Evolutionary conservation across 1,140 invertebrate species (phyloP), one percentile per base, ranked within the genome.

Genomic region (Protaetia brevitarsis): DNA sequence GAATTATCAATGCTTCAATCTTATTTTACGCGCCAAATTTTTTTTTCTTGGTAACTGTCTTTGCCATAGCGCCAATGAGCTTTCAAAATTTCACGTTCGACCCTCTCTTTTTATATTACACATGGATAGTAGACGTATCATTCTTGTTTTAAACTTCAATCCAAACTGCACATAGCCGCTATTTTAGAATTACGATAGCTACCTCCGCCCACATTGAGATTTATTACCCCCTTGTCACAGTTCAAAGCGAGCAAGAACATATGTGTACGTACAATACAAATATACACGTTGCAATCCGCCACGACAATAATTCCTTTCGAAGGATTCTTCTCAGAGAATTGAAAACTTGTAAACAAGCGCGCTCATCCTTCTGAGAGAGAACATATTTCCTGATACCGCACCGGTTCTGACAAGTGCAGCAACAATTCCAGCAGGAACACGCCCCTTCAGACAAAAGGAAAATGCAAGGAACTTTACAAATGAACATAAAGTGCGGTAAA

Each of bases 401-500:
- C n/a, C 41, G 13, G 19, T n/a, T 34, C 8, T n/a, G n/a, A 34
- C 31, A 51, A 51, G 19, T 2, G 41, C 41, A 51, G 26, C 19
- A 51, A 23, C 26, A n/a, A 7, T 45, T 3, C 19, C 16, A 23
- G 41, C 6, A 21, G 16, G 41, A 51, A 51, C 16, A 51, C 41
- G 41, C 41, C 41, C 41, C 41, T 10, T 8, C 2, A 19, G 19
- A 10, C 41, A 51, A 51, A 51, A 51, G 41, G 26, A 51, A 51
- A 51, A 51, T 51, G 41, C 41, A 51, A 51, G 41, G 19, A 51
- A 23, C 41, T 51, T 51, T 51, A 51, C 26, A 51, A 51, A 51
- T 51, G 41, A 51, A 51, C 41, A 51, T 51, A 51, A 51, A 51
- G 41, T 51, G 41, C 41, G 41, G 41, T 51, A 51, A 51, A 51